phyloP scores from a whole-genome alignment of 2,113 vertebrate genomes.

The Amblyornis subalaris region DNA sequence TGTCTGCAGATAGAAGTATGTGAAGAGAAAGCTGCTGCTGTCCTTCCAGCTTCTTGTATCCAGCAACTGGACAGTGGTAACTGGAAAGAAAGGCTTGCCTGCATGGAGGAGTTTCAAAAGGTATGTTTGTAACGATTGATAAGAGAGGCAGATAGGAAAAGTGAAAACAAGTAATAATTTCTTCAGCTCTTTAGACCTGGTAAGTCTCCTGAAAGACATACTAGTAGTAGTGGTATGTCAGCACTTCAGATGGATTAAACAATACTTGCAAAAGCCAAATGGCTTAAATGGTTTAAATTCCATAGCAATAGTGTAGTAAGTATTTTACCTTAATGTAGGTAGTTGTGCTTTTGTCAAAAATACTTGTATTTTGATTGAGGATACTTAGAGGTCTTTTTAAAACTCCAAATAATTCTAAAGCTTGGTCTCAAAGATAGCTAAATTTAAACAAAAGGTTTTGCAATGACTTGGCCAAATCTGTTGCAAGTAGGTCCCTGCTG shows the following conservation, averaged over 20 bases:
- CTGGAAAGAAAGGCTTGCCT: constrained; percentile 97
- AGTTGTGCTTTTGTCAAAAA: not conserved
- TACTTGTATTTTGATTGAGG: not conserved
- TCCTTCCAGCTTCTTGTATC: constrained; percentile 89
- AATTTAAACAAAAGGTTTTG: not conserved
- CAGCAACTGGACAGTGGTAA: constrained; percentile 90
- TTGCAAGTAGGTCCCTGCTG: not conserved
- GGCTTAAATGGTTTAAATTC: not conserved
- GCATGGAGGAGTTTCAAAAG: constrained; percentile 98
- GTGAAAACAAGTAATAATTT: not conserved
- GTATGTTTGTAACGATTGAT: constrained; percentile 53
- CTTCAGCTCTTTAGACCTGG: not conserved
- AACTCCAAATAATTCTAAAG: not conserved
- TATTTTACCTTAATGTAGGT: not conserved
- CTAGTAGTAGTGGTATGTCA: not conserved
- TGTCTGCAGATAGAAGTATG: constrained; percentile 83
- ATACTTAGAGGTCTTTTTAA: not conserved
- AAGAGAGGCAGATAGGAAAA: not conserved
- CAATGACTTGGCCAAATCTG: not conserved
- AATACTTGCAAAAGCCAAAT: not conserved
- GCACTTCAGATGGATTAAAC: not conserved
- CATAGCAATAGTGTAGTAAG: not conserved
- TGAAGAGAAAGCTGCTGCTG: constrained; percentile 88
- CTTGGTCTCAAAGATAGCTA: not conserved
- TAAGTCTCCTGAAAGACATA: not conserved